Percentiles rank a stretch among this genome's conserved stretches.
phyloP scores from a whole-genome alignment of 2,888 invertebrate species.

The Chorisops tibialis region DNA sequence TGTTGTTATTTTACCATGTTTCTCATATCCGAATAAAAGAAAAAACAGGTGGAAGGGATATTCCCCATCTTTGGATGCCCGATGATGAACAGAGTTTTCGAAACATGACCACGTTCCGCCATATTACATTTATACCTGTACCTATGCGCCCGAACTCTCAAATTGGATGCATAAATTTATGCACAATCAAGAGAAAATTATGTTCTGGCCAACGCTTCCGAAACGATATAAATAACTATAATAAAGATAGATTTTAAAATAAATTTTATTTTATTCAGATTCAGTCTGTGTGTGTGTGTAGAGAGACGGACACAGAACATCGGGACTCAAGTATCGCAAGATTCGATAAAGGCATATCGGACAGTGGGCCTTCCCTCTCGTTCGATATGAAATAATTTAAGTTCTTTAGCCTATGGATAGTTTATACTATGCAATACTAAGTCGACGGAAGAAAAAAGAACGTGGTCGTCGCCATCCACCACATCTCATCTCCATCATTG shows the following conservation, averaged over 20 bases:
- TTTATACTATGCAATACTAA: not conserved
- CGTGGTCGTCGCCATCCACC: not conserved
- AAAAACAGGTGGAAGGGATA: not conserved
- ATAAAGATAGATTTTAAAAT: slow-evolving; percentile 27
- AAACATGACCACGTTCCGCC: not conserved
- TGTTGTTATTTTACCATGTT: slow-evolving; percentile 13
- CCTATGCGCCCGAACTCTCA: not conserved
- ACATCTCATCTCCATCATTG: not conserved
- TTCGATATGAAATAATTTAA: not conserved
- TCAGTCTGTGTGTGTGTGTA: not conserved
- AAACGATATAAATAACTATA: slow-evolving; percentile 29
- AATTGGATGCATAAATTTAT: slow-evolving; percentile 28
- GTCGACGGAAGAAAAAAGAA: not conserved
- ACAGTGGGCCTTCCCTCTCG: too few relatives aligned
- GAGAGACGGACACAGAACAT: not conserved
- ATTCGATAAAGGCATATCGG: not conserved
- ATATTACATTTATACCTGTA: too few relatives aligned
- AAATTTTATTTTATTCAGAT: slow-evolving; percentile 10
- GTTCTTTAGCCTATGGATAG: not conserved
- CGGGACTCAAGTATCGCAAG: not conserved
- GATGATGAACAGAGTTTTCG: slow-evolving; percentile 1
- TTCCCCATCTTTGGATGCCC: not conserved
- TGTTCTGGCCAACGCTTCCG: slow-evolving; percentile 31
- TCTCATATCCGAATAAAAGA: not conserved
- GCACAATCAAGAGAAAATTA: slow-evolving; percentile 31